A percentile compares a stretch with the other conserved stretches of the same genome.
Conservation (phyloP, 2,888 invertebrate genomes). For the Synergus laeviventris region DNA sequence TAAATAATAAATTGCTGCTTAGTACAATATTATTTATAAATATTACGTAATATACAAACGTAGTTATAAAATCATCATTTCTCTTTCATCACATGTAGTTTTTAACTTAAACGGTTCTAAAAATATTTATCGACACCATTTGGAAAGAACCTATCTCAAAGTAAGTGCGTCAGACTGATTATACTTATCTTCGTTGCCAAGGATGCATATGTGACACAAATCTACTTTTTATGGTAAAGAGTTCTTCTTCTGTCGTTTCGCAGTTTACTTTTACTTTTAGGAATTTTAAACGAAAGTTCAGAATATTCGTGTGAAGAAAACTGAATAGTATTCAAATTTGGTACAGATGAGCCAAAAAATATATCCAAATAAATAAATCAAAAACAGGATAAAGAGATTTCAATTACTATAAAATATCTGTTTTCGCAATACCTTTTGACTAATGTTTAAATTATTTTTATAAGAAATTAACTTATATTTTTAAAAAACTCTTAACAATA, state of each 20-base stretch:
- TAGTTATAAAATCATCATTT: background rate
- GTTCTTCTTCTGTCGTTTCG: constrained; percentile 9
- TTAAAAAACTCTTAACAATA: background rate
- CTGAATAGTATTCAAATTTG: too few relatives aligned
- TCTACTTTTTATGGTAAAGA: constrained; percentile 28
- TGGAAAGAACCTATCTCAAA: constrained; percentile 34
- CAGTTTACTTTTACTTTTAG: background rate
- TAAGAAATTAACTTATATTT: background rate
- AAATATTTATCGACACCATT: constrained; percentile 33
- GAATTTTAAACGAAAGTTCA: background rate
- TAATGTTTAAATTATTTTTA: background rate
- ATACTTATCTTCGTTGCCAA: constrained; percentile 32
- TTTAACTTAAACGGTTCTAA: constrained; percentile 17
- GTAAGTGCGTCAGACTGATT: constrained; percentile 30
- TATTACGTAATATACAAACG: background rate
- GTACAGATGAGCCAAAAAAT: too few relatives aligned
- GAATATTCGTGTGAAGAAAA: background rate
- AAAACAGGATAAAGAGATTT: background rate
- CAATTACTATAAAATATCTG: background rate
- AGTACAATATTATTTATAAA: background rate
- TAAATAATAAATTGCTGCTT: constrained; percentile 12
- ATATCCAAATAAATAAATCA: too few relatives aligned
- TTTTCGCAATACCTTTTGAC: background rate
- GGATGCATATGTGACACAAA: constrained; percentile 26
- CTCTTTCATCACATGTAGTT: background rate